phyloP scores from a whole-genome alignment of 2,113 vertebrate species.

The Aviceda subcristata region DNA sequence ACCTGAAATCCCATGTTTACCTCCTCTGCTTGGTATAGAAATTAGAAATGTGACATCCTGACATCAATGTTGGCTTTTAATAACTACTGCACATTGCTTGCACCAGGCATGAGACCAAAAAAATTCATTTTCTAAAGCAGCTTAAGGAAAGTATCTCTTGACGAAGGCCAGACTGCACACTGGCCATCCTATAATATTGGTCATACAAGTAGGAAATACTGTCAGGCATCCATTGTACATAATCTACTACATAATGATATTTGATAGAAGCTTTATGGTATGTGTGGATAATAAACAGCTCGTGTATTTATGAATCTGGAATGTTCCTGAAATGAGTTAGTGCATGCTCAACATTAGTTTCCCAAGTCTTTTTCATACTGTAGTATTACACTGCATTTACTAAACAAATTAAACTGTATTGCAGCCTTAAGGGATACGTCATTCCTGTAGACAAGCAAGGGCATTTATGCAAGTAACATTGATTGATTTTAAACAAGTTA shows the following conservation, averaged over 20 bases:
- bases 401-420: background rate
- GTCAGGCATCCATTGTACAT: background rate
- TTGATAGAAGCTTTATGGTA: conserved; percentile 15
- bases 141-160: background rate
- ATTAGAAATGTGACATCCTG: background rate
- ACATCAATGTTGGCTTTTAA: background rate
- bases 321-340: conserved; percentile 39
- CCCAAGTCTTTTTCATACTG: background rate
- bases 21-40: background rate
- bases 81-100: background rate
- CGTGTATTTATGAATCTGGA: conserved; percentile 3
- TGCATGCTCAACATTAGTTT: background rate
- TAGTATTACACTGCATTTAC: background rate
- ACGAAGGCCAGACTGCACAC: background rate
- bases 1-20: background rate
- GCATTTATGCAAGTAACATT: background rate
- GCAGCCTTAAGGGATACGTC: conserved; percentile 1
- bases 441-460: background rate
- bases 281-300: conserved; percentile 24
- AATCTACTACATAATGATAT: background rate
- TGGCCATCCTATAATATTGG: background rate
- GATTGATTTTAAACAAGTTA: conserved; percentile 11
- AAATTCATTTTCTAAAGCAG: background rate
- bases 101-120: background rate
- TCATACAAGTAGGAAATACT: background rate